phyloP scores from a whole-genome alignment of 64 coral and sea anemone species.

The Montipora sp. region DNA sequence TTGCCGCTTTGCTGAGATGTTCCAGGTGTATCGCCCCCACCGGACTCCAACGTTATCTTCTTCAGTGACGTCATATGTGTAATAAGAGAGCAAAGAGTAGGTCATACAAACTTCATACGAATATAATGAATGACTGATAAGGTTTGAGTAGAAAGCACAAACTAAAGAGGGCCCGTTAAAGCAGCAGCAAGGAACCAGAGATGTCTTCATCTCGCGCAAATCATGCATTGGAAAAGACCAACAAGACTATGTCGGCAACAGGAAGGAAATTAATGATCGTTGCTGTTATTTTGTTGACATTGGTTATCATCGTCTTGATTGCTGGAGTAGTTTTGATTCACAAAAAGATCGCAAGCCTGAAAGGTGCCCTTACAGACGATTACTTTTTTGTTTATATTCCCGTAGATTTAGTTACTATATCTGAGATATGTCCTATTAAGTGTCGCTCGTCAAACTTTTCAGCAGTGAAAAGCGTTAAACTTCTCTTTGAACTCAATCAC shows the following conservation, averaged over 20 bases:
- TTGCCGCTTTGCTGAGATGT: no score
- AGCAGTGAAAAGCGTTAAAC: no score
- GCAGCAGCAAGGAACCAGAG: not conserved
- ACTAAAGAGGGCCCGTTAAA: not conserved
- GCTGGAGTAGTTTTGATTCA: conserved; percentile 3
- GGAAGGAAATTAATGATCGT: not conserved
- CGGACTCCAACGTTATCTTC: no score
- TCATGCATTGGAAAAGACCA: not conserved
- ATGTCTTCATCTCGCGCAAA: not conserved
- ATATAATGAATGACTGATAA: no score
- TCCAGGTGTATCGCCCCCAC: no score
- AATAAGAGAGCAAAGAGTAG: not conserved
- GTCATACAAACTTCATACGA: not conserved
- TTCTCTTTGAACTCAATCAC: no score
- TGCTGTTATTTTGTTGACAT: not conserved
- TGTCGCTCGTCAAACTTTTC: no score
- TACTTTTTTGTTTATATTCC: not conserved
- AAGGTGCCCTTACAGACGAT: not conserved
- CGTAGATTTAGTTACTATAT: no score
- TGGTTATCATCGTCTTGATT: not conserved
- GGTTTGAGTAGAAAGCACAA: not conserved
- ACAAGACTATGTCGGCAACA: not conserved
- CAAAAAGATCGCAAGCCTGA: not conserved
- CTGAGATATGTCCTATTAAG: no score
- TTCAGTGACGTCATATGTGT: no score